phyloP scores from a whole-genome alignment of 2,113 vertebrate species.

The Cyprinodon brontotheroides region DNA sequence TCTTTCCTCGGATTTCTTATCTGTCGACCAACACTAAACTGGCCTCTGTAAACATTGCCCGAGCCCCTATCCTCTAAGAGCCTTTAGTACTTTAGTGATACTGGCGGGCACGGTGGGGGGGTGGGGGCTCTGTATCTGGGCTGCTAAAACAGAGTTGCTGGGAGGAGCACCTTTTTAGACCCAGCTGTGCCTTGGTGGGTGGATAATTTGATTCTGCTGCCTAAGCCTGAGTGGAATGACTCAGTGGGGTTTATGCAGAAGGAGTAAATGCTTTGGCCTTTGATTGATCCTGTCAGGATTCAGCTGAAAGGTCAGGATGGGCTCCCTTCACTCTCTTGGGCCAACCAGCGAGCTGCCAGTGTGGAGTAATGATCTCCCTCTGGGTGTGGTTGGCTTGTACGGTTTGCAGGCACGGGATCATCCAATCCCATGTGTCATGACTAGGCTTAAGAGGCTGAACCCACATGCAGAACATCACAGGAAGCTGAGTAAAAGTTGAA shows the following conservation, averaged over 20 bases:
- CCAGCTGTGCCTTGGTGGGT: constrained; percentile 53
- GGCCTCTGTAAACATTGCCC: constrained; percentile 30
- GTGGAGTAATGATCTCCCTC: constrained; percentile 62
- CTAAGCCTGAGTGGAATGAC: constrained; percentile 61
- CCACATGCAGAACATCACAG: no score
- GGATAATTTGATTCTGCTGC: constrained; percentile 62
- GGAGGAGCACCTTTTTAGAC: constrained; percentile 50
- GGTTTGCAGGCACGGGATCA: constrained; percentile 55
- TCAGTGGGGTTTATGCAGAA: constrained; percentile 48
- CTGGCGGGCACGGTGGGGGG: constrained; percentile 16
- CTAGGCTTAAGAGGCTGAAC: no score
- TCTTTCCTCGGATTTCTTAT: constrained; percentile 23
- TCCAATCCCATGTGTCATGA: constrained; percentile 20
- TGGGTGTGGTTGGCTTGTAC: constrained; percentile 63
- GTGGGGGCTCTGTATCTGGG: constrained; percentile 20
- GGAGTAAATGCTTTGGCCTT: constrained; percentile 41
- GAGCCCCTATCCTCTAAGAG: constrained; percentile 39
- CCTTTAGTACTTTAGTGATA: constrained; percentile 40
- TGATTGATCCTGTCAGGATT: constrained; percentile 71
- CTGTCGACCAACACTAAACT: constrained; percentile 27
- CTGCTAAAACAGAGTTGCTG: constrained; percentile 29
- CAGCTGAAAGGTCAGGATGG: constrained; percentile 67
- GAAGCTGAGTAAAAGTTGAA: no score
- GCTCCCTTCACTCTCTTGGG: constrained; percentile 51
- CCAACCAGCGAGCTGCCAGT: constrained; percentile 65